These are phyloP conservation scores for Holcopasites calliopsidis DNA, from an alignment of 1,140 invertebrate species.

Conservation along the genomic window DNA sequence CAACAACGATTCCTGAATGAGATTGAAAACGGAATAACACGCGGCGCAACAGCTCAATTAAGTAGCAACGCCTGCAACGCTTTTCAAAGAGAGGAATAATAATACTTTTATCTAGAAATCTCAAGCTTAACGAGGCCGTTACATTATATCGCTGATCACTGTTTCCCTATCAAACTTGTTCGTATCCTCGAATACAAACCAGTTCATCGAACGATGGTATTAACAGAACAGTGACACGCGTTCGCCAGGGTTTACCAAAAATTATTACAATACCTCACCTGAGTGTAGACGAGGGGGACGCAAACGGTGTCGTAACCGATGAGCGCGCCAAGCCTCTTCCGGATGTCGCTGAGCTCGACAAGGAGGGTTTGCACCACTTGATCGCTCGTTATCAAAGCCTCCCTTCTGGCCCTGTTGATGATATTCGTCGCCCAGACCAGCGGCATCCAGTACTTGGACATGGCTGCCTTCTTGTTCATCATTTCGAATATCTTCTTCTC, in stretches of 20 bases:
- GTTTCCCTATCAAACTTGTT: background rate
- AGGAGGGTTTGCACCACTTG: constrained; percentile 93
- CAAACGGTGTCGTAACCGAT: constrained; percentile 98
- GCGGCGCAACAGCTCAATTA: background rate
- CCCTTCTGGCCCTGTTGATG: constrained; percentile 90
- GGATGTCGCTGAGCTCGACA: constrained; percentile 90
- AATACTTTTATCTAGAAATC: background rate
- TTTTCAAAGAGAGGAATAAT: background rate
- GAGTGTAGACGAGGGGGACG: constrained; percentile 98
- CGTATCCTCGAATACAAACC: background rate
- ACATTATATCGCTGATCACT: too few relatives aligned
- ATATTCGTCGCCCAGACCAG: constrained; percentile 95
- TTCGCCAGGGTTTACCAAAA: background rate
- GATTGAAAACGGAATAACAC: background rate
- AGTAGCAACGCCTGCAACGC: background rate
- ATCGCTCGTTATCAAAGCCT: constrained; percentile 89
- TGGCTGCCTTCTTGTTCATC: constrained; percentile 91
- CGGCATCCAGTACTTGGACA: constrained; percentile 97
- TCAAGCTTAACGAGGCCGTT: too few relatives aligned
- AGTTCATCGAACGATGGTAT: too few relatives aligned
- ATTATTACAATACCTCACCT: constrained; percentile 83
- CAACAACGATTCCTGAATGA: constrained; percentile 11
- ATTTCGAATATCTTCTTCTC: constrained; percentile 94
- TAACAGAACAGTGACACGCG: background rate
- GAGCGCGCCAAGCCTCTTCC: constrained; percentile 87